A percentile compares a stretch with the other conserved stretches of the same genome.
Conservation (phyloP, 2,888 invertebrate genomes). For the Mellilla xanthometata region DNA sequence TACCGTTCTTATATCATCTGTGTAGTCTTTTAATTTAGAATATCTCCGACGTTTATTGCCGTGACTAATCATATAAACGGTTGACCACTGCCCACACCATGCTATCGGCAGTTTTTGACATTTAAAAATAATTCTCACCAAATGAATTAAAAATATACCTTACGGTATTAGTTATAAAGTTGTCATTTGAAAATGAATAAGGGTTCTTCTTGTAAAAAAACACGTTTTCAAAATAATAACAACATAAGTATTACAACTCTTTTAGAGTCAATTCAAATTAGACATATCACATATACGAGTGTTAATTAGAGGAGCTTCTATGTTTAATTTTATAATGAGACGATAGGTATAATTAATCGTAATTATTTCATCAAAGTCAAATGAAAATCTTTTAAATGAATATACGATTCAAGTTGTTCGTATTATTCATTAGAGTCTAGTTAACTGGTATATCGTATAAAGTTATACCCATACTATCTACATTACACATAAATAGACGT, state of each 20-base stretch:
- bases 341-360: slow-evolving; percentile 9
- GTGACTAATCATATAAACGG: slow-evolving; percentile 68
- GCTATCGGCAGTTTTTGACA: slow-evolving; percentile 61
- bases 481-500: not conserved
- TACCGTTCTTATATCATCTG: slow-evolving; percentile 51
- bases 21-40: slow-evolving; percentile 58
- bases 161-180: slow-evolving; percentile 22
- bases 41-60: slow-evolving; percentile 66
- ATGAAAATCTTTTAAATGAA: not conserved
- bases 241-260: slow-evolving; percentile 9
- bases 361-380: slow-evolving; percentile 1
- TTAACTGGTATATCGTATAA: too few relatives aligned
- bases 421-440: too few relatives aligned
- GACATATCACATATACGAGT: slow-evolving; percentile 4
- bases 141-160: slow-evolving; percentile 22
- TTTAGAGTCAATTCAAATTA: slow-evolving; percentile 15
- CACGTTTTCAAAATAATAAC: slow-evolving; percentile 10
- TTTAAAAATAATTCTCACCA: slow-evolving; percentile 41
- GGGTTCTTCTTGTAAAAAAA: slow-evolving; percentile 3
- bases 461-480: too few relatives aligned
- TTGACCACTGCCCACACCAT: slow-evolving; percentile 60
- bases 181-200: not conserved
- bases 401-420: too few relatives aligned
- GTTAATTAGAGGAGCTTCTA: slow-evolving; percentile 1
- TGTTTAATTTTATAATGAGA: slow-evolving; percentile 2